Conservation (phyloP, 2,113 vertebrate genomes). For the Synchiropus splendidus region DNA sequence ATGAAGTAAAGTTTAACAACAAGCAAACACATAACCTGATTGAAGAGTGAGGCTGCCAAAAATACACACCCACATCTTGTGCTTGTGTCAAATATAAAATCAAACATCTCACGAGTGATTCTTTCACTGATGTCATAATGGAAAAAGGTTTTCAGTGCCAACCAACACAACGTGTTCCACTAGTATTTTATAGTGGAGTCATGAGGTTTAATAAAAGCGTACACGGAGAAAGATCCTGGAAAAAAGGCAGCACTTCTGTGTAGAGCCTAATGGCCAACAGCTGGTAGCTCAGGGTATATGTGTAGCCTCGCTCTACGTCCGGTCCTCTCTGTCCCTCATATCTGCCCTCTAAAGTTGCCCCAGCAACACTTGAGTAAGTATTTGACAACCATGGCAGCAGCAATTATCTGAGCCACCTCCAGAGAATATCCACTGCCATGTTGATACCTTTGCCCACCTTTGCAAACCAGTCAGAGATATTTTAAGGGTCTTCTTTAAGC, state of each 20-base stretch:
- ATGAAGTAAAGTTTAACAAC: no score
- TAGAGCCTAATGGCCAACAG: not conserved
- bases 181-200: no score
- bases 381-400: constrained; percentile 7
- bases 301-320: constrained; percentile 21
- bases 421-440: no score
- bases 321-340: no score
- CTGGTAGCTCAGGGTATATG: not conserved
- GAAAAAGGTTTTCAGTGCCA: constrained; percentile 22
- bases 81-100: constrained; percentile 42
- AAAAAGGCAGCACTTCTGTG: not conserved
- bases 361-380: constrained; percentile 35
- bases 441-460: no score
- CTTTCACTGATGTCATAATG: constrained; percentile 23
- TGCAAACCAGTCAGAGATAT: no score
- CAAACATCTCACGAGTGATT: constrained; percentile 37
- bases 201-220: no score
- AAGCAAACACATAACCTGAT: constrained; percentile 18
- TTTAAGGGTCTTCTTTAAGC: constrained; percentile 33
- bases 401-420: constrained; percentile 34
- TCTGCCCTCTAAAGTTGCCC: constrained; percentile 47
- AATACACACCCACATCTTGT: constrained; percentile 31
- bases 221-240: not conserved
- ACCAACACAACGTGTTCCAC: not conserved
- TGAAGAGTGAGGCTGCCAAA: constrained; percentile 27